Conservation (phyloP, 2,113 vertebrate genomes). For the Stigmatopora argus region DNA sequence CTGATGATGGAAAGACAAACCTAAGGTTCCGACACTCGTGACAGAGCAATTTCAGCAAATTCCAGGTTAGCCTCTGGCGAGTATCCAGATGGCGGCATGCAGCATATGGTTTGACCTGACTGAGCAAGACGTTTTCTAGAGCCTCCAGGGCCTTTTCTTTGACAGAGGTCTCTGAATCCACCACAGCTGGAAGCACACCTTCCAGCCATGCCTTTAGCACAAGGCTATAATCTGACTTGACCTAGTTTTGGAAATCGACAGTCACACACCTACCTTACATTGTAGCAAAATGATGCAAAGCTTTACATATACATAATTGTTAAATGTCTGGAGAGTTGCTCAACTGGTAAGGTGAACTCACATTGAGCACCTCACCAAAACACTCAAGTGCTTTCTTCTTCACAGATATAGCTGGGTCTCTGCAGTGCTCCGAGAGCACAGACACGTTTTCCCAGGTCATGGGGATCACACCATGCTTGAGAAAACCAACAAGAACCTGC, state of each 20-base stretch:
- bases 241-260: constrained; percentile 53
- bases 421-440: constrained; percentile 78
- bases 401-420: constrained; percentile 85
- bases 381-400: constrained; percentile 86
- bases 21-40: constrained; percentile 77
- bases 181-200: constrained; percentile 78
- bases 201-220: constrained; percentile 84
- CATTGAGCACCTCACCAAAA: constrained; percentile 82
- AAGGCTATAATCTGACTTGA: constrained; percentile 53
- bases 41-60: constrained; percentile 77
- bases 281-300: background rate
- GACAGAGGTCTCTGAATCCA: constrained; percentile 79
- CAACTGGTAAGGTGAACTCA: constrained; percentile 58
- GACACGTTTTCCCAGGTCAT: constrained; percentile 70
- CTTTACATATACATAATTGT: background rate
- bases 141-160: constrained; percentile 88
- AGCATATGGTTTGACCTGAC: constrained; percentile 68
- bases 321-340: background rate
- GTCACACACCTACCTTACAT: background rate
- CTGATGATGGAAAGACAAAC: constrained; percentile 49
- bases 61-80: constrained; percentile 79
- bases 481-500: constrained; percentile 79
- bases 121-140: constrained; percentile 79
- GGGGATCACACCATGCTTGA: constrained; percentile 74
- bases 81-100: constrained; percentile 45